Conservation (phyloP, 2,888 invertebrate species). For the Conops quadrifasciatus region DNA sequence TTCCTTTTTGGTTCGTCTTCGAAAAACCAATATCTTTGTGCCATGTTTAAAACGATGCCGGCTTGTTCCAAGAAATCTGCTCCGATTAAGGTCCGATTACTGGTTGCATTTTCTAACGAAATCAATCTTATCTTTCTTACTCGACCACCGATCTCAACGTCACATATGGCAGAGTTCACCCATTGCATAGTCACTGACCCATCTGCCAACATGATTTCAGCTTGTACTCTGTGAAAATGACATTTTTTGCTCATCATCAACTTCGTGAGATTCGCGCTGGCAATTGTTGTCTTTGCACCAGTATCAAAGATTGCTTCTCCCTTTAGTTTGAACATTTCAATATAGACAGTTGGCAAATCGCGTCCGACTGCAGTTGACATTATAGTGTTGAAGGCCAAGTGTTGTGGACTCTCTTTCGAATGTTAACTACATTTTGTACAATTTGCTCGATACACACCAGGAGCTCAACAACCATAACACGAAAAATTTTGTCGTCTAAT, state of each 20-base stretch:
- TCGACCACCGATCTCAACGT: conserved; percentile 11
- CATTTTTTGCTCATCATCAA: conserved; percentile 33
- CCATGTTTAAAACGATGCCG: conserved; percentile 10
- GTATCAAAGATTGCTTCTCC: conserved; percentile 34
- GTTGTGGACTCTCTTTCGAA: neutral
- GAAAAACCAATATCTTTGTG: neutral
- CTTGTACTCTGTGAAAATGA: conserved; percentile 31
- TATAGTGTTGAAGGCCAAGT: neutral
- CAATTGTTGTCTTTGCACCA: conserved; percentile 33
- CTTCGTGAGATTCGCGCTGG: conserved; percentile 22
- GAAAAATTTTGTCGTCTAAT: neutral
- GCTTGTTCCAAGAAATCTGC: conserved; percentile 19
- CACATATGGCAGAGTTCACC: conserved; percentile 17
- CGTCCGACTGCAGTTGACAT: conserved; percentile 28
- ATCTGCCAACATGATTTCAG: conserved; percentile 39
- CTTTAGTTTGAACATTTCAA: conserved; percentile 27
- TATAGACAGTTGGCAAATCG: conserved; percentile 33
- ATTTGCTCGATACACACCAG: neutral
- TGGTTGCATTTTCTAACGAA: conserved; percentile 22
- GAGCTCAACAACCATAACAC: neutral
- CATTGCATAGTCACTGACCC: conserved; percentile 8
- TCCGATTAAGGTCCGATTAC: conserved; percentile 26
- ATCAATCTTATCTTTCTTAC: conserved; percentile 16
- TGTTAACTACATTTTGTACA: neutral
- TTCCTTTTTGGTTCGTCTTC: neutral